Evolutionary conservation across 2,797 vertebrate genomes (phyloP).

Genomic region (Sebastes matsubarae): DNA sequence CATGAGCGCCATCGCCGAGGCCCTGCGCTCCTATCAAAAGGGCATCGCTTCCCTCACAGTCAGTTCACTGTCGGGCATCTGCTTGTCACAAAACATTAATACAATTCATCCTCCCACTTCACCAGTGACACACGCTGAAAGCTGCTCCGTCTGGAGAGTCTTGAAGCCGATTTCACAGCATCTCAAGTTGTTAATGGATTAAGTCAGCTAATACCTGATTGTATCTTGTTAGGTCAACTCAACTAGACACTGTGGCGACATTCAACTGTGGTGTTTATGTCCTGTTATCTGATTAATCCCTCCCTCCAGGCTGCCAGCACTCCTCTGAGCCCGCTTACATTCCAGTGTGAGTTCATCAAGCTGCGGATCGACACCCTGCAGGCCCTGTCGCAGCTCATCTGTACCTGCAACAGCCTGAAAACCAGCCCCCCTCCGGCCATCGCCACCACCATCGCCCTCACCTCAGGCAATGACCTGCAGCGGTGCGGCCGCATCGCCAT

Average conservation of each 20-base stretch:
- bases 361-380: slow-evolving; percentile 96
- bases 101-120: background rate
- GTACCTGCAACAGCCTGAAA: slow-evolving; percentile 98
- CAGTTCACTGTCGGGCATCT: slow-evolving; percentile 64
- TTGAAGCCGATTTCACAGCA: background rate
- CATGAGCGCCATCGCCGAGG: slow-evolving; percentile 93
- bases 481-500: slow-evolving; percentile 96
- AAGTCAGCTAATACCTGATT: background rate
- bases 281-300: slow-evolving; percentile 39
- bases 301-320: slow-evolving; percentile 93
- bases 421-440: slow-evolving; percentile 98
- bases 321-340: slow-evolving; percentile 93
- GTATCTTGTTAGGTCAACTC: slow-evolving; percentile 16
- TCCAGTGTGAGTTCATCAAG: slow-evolving; percentile 99
- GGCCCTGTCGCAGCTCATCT: slow-evolving; percentile 96
- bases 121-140: background rate
- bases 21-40: slow-evolving; percentile 96
- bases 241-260: background rate
- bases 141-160: background rate
- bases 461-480: slow-evolving; percentile 93
- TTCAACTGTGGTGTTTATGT: slow-evolving; percentile 4
- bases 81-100: slow-evolving; percentile 32
- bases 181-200: slow-evolving; percentile 11
- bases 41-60: slow-evolving; percentile 97
- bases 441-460: slow-evolving; percentile 93